A percentile compares a stretch with the other conserved stretches of the same genome.
These are phyloP conservation scores for Acipenser ruthenus DNA, from an alignment of 2,797 vertebrate genomes.

Conservation along the genomic window DNA sequence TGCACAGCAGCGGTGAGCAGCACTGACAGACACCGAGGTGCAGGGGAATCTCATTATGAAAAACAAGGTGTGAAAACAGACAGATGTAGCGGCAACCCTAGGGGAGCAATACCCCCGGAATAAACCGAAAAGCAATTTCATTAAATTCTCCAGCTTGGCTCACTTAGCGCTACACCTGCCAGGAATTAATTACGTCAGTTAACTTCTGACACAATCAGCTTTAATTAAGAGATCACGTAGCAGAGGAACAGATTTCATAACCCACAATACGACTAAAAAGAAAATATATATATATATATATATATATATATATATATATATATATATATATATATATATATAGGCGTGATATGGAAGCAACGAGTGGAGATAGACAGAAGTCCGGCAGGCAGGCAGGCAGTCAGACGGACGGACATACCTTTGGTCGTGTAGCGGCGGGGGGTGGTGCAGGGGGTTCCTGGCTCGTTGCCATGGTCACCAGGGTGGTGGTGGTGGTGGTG, in stretches of 20 bases:
- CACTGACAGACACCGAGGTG: neutral
- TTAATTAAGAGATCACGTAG: neutral
- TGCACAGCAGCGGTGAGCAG: neutral
- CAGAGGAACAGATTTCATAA: no score
- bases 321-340: no score
- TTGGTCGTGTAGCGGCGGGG: slow-evolving; percentile 67
- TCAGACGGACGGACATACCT: slow-evolving; percentile 58
- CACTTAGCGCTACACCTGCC: neutral
- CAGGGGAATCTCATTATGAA: neutral
- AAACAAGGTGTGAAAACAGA: neutral
- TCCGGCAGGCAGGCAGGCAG: no score
- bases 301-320: no score
- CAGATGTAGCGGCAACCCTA: neutral
- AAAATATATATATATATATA: no score
- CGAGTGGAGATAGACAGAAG: no score
- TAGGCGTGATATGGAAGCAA: no score
- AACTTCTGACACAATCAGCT: neutral
- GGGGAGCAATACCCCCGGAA: neutral
- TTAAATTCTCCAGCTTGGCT: neutral
- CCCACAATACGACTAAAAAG: no score
- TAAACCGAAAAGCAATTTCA: neutral
- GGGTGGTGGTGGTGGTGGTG: slow-evolving; percentile 50
- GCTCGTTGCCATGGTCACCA: slow-evolving; percentile 64
- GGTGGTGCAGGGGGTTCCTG: slow-evolving; percentile 72
- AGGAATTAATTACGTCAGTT: neutral